Evolutionary conservation across 2,797 vertebrate species (phyloP), one percentile per base, ranked within the genome.

Genomic region (Botia kubotai): DNA sequence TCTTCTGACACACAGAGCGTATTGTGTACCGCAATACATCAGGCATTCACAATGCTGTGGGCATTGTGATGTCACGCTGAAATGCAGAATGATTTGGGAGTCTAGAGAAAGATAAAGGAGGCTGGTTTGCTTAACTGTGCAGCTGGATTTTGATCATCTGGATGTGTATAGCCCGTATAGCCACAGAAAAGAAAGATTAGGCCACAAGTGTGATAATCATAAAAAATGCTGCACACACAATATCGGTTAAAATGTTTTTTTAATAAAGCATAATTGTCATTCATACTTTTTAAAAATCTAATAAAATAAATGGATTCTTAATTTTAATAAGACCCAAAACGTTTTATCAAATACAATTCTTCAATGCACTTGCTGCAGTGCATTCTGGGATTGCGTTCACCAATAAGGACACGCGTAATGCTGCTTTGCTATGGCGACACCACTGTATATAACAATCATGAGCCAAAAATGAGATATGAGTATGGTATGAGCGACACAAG

Each of bases 1-100:
- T 82, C 69, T 62, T 77, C 81, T 80, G 63, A 82, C 76, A 93
- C 88, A 94, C 88, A 92, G 88, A 77, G 3, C 63, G 87, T 89
- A 88, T 94, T 94, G 93, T 94, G 73, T 83, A 29, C 72, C 79
- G 63, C 57, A 55, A 62, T 92, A 89, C 84, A 57, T 71, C 73
- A 82, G 85, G 89, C 89, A 86, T 89, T 87, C 86, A 89, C 83
- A 87, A 84, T 84, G 84, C 86, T 87, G 85, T 84, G 79, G 84
- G 79, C 77, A 79, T 82, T 86, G 88, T 89, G 79, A 87, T 17
- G 77, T 88, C 75, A 86, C 60, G 36, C 53, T 66, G 80, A 75
- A 69, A 69, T 80, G 78, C 16, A 71, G 36, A 72, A 80, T 75
- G 67, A 75, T 36, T 81, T 65, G 50, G 58, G 73, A 75, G 79